Evolutionary conservation across 1,140 invertebrate genomes (phyloP), one percentile per base, ranked within the genome.

Genomic region (Drepana arcuata): DNA sequence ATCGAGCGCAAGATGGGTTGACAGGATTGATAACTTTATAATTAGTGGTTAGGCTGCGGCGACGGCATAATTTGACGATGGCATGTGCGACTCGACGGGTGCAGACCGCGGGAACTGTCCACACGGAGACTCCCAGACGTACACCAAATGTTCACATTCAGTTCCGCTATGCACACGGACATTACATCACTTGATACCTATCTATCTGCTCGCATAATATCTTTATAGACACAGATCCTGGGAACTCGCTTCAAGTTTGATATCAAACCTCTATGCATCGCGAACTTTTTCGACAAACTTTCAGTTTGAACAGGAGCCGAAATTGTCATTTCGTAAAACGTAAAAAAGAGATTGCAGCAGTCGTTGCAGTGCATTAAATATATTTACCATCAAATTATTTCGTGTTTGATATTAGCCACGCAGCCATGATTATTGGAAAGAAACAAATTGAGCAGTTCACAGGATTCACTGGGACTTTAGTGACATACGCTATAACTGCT

Each of bases 401-500:
- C n/a, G n/a, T n/a, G n/a, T n/a, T n/a, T n/a, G n/a, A n/a, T n/a
- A n/a, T n/a, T n/a, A n/a, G n/a, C n/a, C n/a, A 7, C 10, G 10
- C 4, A 26, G 10, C 36, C 12, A 63, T 63, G 59, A 18, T 38
- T 33, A 36, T 70, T 3, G 56, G 66, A n/a, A 78, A 65, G 47
- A 72, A 71, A 23, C 58, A 65, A 41, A 21, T 60, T 6, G 58
- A 63, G 35, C 50, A 60, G 24, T 13, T 75, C 10, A 15, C 41
- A 1, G 42, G 34, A 13, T 72, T 69, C 32, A 35, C 31, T 10
- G 7, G 85, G 12, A 87, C 88, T 16, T 70, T 74, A 2, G 49
- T 70, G 4, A 54, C 64, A 0, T 93, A 88, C 64, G 89, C 90
- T 32, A 64, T 78, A 18, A 73, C 85, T 2, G 83, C 78, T 25